phyloP scores from a whole-genome alignment of 2,113 vertebrate genomes.

The Anolis carolinensis region DNA sequence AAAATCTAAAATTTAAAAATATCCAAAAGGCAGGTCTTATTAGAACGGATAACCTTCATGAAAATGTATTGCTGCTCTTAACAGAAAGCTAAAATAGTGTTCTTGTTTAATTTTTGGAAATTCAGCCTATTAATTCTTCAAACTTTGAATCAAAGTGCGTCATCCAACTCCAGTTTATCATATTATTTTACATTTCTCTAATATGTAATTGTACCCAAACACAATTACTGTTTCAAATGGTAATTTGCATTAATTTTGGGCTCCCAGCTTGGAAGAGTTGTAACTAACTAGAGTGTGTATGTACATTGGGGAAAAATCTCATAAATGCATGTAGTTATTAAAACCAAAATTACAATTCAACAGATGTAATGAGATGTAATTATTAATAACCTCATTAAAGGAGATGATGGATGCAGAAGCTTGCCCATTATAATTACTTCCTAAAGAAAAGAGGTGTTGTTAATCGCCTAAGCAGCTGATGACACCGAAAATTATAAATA shows the following conservation, averaged over 20 bases:
- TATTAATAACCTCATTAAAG: constrained; percentile 71
- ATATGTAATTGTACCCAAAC: constrained; percentile 29
- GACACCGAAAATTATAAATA: constrained; percentile 71
- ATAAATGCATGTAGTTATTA: constrained; percentile 56
- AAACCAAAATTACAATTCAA: constrained; percentile 63
- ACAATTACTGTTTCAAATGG: constrained; percentile 33
- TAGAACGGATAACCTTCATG: too few species aligned
- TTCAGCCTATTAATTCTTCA: not conserved
- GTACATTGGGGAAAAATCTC: constrained; percentile 43
- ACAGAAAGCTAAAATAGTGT: not conserved
- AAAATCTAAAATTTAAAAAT: too few species aligned
- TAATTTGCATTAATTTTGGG: constrained; percentile 45
- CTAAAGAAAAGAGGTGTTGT: constrained; percentile 50
- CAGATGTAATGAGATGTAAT: constrained; percentile 58
- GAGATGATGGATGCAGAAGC: constrained; percentile 64
- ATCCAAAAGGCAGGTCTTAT: not conserved
- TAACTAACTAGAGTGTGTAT: constrained; percentile 26
- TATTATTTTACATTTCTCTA: constrained; percentile 8
- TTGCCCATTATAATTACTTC: constrained; percentile 59
- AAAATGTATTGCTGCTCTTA: too few species aligned
- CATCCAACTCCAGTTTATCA: constrained; percentile 5
- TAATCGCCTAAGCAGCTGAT: constrained; percentile 64
- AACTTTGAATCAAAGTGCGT: not conserved
- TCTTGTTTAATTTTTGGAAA: not conserved
- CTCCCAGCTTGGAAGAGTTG: constrained; percentile 22